phyloP scores from a whole-genome alignment of 1,140 invertebrate genomes.

The Brachionus koreanus region DNA sequence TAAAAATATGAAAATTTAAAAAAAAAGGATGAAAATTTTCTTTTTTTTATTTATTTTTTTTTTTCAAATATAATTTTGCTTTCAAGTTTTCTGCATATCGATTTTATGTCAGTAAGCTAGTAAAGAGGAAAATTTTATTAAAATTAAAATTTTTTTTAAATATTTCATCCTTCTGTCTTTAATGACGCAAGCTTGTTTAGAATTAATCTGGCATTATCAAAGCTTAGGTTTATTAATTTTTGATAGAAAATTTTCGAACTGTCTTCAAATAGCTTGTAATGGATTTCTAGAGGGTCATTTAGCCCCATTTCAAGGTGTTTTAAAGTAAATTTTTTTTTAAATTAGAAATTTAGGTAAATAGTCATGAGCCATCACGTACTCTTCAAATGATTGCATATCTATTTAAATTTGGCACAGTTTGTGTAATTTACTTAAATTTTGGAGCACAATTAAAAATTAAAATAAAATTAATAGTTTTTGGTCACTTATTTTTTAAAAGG shows the following conservation, averaged over 20 bases:
- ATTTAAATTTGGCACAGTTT: background rate
- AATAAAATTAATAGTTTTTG: background rate
- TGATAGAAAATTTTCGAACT: background rate
- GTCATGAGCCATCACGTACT: background rate
- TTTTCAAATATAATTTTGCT: background rate
- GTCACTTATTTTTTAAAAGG: background rate
- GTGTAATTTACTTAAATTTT: background rate
- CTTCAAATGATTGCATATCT: background rate
- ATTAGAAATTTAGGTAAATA: background rate
- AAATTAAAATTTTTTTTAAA: background rate
- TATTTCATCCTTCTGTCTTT: background rate
- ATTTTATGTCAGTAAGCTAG: constrained; percentile 12
- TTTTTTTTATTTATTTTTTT: background rate
- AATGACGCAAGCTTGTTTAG: background rate
- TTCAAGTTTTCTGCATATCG: constrained; percentile 7
- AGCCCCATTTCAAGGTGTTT: background rate
- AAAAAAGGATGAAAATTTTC: constrained; percentile 1
- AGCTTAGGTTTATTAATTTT: background rate
- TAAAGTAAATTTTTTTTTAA: background rate
- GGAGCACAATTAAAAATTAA: background rate
- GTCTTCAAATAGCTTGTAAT: background rate
- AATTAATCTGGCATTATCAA: background rate
- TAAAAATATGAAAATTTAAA: constrained; percentile 25
- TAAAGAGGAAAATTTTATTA: constrained; percentile 12
- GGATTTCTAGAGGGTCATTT: background rate